Conservation (phyloP, 2,888 invertebrate species). For the Trissonchulus sp. region DNA sequence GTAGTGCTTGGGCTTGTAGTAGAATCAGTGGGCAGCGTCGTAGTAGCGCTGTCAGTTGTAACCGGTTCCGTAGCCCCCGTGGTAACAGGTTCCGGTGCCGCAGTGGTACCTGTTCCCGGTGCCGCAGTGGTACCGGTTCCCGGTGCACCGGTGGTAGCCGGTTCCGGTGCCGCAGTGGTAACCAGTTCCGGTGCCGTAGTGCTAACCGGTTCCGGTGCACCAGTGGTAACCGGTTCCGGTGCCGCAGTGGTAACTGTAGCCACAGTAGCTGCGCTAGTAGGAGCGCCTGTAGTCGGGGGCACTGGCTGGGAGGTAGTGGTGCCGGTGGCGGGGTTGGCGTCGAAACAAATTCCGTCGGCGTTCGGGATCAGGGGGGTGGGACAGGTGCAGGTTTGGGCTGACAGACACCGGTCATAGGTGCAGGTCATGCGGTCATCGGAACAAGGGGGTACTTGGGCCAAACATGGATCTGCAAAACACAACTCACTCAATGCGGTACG, state of each 20-base stretch:
- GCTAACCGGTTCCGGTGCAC: background rate
- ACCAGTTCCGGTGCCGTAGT: background rate
- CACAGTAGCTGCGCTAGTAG: background rate
- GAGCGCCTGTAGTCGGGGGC: background rate
- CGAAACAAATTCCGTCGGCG: background rate
- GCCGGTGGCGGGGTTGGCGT: background rate
- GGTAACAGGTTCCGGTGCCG: background rate
- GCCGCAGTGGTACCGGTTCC: background rate
- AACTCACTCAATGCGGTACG: too few relatives aligned
- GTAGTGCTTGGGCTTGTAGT: too few relatives aligned
- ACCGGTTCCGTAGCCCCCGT: too few relatives aligned
- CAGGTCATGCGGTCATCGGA: background rate
- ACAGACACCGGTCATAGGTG: background rate
- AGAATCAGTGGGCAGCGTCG: too few relatives aligned
- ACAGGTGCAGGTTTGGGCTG: background rate
- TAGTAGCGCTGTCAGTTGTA: too few relatives aligned
- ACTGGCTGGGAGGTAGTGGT: too few relatives aligned
- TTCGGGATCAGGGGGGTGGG: background rate
- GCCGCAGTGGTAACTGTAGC: background rate
- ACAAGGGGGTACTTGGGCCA: too few relatives aligned
- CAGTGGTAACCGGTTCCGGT: background rate
- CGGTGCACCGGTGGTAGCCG: background rate
- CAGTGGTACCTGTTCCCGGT: background rate
- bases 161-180: background rate
- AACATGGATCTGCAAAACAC: too few relatives aligned